Base-by-base conservation (phyloP, 1,140 invertebrate species). In the Spodoptera frugiperda region DNA sequence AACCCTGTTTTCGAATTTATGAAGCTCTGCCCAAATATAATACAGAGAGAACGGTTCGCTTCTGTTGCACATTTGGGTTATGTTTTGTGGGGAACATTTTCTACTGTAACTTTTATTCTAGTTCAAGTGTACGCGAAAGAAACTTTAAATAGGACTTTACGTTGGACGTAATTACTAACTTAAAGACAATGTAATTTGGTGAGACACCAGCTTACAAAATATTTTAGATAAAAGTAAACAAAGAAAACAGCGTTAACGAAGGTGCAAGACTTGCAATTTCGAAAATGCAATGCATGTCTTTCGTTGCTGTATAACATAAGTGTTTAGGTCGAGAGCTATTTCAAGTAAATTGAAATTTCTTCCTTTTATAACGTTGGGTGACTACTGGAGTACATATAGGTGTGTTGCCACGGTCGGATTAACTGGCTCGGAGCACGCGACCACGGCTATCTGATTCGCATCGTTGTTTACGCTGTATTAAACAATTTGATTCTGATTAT, bases 311-410 rank as follows among this genome's bases (percentile, higher is more conserved):
- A 57, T 15, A 78, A 57, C 49, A 21, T 81, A 81, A 80, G 72
- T 78, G 75, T 65, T 61, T 48, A 54, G 77, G 77, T 74, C 59
- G 71, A 78, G 70, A 84, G 77, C 85, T 84, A 84, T 89, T 92
- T 87, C 83, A 83, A 85, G 87, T 87, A 91, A 90, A 93, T 91
- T 93, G 91, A 93, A 93, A 91, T 88, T 90, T 91, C 86, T 88
- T 90, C 82, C 77, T 87, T 73, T 73, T 89, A 86, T 85, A 67
- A 87, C 82, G 83, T 84, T 72, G 78, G 82, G 78, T 81, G 83
- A 83, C 70, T 82, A 79, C 67, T 59, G 33, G 25, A 21, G n/a
- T 76, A n/a, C 15, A 10, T 63, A 30, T 46, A 57, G 74, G 33
- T 76, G 44, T 67, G 46, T 68, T 51, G 49, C 59, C 19, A 30